phyloP scores from a whole-genome alignment of 2,888 invertebrate species.

The Dicranocentrus wangi region DNA sequence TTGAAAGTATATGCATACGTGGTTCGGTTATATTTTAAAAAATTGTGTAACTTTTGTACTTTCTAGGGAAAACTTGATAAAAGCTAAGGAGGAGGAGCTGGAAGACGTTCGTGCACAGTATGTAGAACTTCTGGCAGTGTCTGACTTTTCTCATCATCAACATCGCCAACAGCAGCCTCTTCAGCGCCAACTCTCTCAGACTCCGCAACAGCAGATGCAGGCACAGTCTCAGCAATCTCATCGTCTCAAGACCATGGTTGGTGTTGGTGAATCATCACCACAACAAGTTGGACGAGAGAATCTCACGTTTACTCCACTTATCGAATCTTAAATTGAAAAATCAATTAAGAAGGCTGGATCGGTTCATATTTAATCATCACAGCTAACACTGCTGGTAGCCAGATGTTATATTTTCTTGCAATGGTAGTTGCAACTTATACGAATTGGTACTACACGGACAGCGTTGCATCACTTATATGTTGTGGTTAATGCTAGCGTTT shows the following conservation, averaged over 20 bases:
- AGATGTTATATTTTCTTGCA: neutral
- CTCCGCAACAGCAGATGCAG: slow-evolving; percentile 53
- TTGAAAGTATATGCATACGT: no score
- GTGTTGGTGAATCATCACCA: slow-evolving; percentile 66
- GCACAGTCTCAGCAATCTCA: slow-evolving; percentile 62
- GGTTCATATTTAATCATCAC: slow-evolving; percentile 51
- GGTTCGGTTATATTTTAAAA: no score
- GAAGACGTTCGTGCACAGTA: slow-evolving; percentile 91
- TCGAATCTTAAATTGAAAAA: slow-evolving; percentile 70
- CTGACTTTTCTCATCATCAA: slow-evolving; percentile 70
- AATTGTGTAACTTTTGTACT: no score
- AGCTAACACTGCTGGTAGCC: slow-evolving; percentile 17
- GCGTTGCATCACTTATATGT: slow-evolving; percentile 8
- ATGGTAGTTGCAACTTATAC: no score
- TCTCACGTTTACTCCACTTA: slow-evolving; percentile 72
- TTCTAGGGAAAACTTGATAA: slow-evolving; percentile 81
- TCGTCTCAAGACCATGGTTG: slow-evolving; percentile 61
- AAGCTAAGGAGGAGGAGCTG: slow-evolving; percentile 91
- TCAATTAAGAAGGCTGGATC: slow-evolving; percentile 31
- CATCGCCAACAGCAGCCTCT: slow-evolving; percentile 62
- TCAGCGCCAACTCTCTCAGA: slow-evolving; percentile 53
- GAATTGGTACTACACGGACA: neutral
- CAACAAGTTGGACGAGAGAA: slow-evolving; percentile 68
- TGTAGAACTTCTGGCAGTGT: slow-evolving; percentile 92
- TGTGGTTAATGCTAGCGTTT: slow-evolving; percentile 3